Base-by-base conservation (phyloP, 2,797 vertebrate species). In the Melanotaenia pygmaea region DNA sequence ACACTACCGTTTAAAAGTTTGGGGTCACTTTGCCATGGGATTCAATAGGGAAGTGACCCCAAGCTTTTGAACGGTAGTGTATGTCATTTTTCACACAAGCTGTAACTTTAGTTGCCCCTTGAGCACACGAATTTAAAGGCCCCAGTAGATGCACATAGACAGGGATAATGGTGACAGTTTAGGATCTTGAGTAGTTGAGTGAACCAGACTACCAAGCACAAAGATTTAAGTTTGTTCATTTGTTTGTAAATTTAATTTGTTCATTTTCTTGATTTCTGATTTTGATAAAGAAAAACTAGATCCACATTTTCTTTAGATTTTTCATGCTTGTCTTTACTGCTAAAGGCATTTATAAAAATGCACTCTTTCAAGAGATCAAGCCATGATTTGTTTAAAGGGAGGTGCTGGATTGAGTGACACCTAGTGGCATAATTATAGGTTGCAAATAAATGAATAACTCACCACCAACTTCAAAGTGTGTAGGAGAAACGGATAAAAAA, bases 111-210 rank as follows among this genome's bases (percentile, higher is more conserved):
- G n/a, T 72, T 30, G 54, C 50, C 40, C 74, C 54, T 63, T 47
- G 28, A 83, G 38, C 26, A 54, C 53, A 56, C 14, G 14, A 73
- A 70, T 72, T 61, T 69, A 67, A 76, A 80, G 54, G 38, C 59
- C 40, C 22, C 14, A 5, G 26, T 64, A 37, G 56, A 57, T 37
- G 74, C 40, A 59, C 61, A 64, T 28, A 66, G 62, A 74, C 47
- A 83, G 26, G 24, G 57, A 59, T 50, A 56, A n/a, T 65, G 20
- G 58, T 50, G 77, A 73, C 54, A 50, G 57, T 63, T 64, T 56
- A 54, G 74, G 68, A 56, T 30, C 30, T 30, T 28, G 26, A 30
- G 5, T 28, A 5, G 16, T 14, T 28, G 35, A 26, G 26, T 54
- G 50, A 28, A 54, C 51, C 24, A 28, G 24, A 28, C 51, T 22